Evolutionary conservation across 2,888 invertebrate species (phyloP).

Genomic region (Pharmacophagus antenor): DNA sequence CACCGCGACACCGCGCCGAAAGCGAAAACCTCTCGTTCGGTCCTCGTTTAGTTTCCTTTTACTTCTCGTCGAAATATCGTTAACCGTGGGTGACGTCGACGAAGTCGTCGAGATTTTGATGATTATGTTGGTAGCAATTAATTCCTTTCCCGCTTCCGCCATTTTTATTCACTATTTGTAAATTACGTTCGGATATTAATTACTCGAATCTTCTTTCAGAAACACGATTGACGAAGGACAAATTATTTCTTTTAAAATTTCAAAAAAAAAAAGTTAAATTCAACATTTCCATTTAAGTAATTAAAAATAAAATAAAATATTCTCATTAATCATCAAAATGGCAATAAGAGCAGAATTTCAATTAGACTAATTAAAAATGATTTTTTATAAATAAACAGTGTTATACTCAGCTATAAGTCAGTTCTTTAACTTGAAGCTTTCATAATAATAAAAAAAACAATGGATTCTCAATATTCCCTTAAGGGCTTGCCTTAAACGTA

Average conservation of each 20-base stretch:
- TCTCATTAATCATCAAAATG: background rate
- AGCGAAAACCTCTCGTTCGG: background rate
- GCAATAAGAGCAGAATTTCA: too few species aligned
- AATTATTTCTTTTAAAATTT: conserved; percentile 2
- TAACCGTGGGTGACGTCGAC: background rate
- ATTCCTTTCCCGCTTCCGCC: background rate
- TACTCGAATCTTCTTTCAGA: background rate
- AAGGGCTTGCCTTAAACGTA: too few species aligned
- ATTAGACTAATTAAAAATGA: too few species aligned
- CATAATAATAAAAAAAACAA: too few species aligned
- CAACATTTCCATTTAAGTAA: background rate
- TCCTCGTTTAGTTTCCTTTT: too few species aligned
- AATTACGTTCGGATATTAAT: background rate
- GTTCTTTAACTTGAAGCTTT: too few species aligned
- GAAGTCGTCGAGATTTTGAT: background rate
- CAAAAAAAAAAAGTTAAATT: background rate
- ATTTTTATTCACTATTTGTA: background rate
- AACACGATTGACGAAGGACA: background rate
- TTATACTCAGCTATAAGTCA: too few species aligned
- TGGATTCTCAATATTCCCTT: too few species aligned
- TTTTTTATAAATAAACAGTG: too few species aligned
- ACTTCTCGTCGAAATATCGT: background rate
- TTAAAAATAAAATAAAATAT: too few species aligned
- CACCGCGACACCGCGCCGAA: conserved; percentile 37
- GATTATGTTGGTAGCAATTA: background rate